Evolutionary conservation across 2,113 vertebrate species (phyloP).

Genomic region (Herpetotheres cachinnans): DNA sequence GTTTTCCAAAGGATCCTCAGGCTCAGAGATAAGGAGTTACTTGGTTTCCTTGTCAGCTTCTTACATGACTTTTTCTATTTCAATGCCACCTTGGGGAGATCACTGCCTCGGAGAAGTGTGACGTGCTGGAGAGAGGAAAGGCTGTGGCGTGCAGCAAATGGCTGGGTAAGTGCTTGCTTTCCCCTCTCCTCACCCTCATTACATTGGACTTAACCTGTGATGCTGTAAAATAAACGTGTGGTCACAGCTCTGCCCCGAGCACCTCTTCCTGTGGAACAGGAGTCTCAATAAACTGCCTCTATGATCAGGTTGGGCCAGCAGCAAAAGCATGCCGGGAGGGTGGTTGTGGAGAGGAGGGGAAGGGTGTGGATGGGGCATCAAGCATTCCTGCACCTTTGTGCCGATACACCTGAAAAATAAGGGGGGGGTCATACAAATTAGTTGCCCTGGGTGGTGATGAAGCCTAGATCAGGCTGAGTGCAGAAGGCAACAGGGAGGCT

Average conservation of each 20-base stretch:
- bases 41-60: not conserved
- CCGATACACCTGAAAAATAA: not conserved
- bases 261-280: not conserved
- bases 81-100: not conserved
- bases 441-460: not conserved
- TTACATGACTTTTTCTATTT: not conserved
- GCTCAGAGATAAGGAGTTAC: not conserved
- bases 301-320: rapidly evolving
- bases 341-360: not conserved
- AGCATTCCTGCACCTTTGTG: not conserved
- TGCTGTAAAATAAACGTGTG: not conserved
- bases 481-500: not conserved
- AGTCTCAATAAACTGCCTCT: not conserved
- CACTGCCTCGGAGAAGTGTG: not conserved
- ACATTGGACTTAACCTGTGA: rapidly evolving
- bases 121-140: not conserved
- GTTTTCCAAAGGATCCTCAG: not conserved
- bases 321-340: not conserved
- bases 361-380: not conserved
- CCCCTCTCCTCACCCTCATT: not conserved
- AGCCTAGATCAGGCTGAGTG: not conserved
- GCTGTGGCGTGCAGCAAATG: not conserved
- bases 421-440: rapidly evolving
- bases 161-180: not conserved
- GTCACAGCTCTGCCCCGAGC: not conserved